A percentile compares a stretch with the other conserved stretches of the same genome.
Conservation (phyloP, 2,797 vertebrate genomes). For the Poeciliopsis turneri region DNA sequence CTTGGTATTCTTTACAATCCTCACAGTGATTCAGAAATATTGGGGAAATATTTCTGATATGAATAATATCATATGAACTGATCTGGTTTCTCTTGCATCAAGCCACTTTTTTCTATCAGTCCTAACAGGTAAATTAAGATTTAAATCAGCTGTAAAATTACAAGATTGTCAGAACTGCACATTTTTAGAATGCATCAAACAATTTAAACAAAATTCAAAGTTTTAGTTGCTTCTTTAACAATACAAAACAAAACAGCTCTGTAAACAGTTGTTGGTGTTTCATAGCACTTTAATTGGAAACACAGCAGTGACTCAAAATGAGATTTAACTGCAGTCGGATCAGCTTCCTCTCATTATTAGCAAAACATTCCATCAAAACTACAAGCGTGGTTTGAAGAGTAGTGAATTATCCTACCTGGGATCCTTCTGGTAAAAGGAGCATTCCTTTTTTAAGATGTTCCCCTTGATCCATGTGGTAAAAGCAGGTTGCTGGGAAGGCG, state of each 20-base stretch:
- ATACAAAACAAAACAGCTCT: neutral
- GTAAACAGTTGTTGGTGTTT: neutral
- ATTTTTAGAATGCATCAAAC: neutral
- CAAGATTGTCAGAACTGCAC: neutral
- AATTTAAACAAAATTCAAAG: neutral
- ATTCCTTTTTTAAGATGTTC: conserved; percentile 89
- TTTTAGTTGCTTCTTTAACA: neutral
- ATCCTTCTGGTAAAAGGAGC: conserved; percentile 80
- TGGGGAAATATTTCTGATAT: no score
- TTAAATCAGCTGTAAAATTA: neutral
- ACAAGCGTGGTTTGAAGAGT: conserved; percentile 10
- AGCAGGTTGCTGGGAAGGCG: conserved; percentile 66
- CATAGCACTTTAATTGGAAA: neutral
- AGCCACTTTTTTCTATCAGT: neutral
- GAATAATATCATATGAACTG: neutral
- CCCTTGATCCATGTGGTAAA: conserved; percentile 84
- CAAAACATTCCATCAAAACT: neutral
- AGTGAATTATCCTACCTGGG: conserved; percentile 62
- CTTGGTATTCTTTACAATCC: neutral
- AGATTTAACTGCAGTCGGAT: neutral
- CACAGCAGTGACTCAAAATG: neutral
- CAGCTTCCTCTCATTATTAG: neutral
- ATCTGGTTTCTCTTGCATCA: neutral
- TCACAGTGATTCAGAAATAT: neutral
- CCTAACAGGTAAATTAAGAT: neutral